Percentiles rank a stretch among this genome's conserved stretches.
These are phyloP conservation scores for Hylyphantes graminicola DNA, from an alignment of 1,140 invertebrate genomes.

Conservation along the genomic window DNA sequence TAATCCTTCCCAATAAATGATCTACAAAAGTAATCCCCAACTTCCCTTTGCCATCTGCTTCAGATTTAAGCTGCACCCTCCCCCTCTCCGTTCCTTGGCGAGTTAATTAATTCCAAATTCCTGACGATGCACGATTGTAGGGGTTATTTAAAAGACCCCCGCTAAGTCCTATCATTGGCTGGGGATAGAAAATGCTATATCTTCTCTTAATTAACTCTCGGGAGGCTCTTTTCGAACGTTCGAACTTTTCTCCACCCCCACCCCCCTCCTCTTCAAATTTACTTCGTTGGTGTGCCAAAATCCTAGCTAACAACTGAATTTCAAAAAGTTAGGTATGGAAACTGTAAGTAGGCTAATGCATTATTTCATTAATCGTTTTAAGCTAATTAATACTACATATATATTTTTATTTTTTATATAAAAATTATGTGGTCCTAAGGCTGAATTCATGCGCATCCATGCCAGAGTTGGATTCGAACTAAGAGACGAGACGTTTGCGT, in stretches of 20 bases:
- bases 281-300: too few relatives aligned
- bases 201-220: conserved; percentile 55
- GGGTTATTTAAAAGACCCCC: conserved; percentile 49
- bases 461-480: too few relatives aligned
- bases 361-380: too few relatives aligned
- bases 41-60: conserved; percentile 10
- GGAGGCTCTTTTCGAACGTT: conserved; percentile 27
- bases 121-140: conserved; percentile 51
- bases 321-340: too few relatives aligned
- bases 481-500: too few relatives aligned
- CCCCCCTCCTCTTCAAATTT: not conserved
- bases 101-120: conserved; percentile 58
- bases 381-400: too few relatives aligned
- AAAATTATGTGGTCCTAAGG: too few relatives aligned
- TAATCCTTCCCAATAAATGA: conserved; percentile 53
- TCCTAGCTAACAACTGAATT: too few relatives aligned
- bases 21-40: conserved; percentile 37
- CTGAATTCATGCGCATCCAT: too few relatives aligned
- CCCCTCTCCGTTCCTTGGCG: conserved; percentile 8
- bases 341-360: too few relatives aligned
- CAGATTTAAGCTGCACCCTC: conserved; percentile 43
- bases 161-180: conserved; percentile 34
- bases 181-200: conserved; percentile 44
- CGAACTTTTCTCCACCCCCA: not conserved
- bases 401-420: too few relatives aligned